A percentile compares a stretch with the other conserved stretches of the same genome.
phyloP scores from a whole-genome alignment of 1,140 invertebrate species.

The Drosophila malerkotliana region DNA sequence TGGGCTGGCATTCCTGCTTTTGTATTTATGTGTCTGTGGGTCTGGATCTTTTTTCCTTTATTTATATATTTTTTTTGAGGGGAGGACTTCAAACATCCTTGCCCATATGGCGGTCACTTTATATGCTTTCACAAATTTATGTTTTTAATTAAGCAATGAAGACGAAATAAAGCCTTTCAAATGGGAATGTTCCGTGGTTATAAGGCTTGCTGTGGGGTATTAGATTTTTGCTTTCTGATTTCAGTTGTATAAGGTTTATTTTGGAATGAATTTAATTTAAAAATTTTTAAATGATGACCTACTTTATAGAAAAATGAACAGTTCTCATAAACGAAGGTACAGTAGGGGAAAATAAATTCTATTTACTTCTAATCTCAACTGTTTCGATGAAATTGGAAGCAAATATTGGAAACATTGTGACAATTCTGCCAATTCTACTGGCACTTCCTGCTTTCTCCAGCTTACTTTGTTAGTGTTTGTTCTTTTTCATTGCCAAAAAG shows the following conservation, averaged over 20 bases:
- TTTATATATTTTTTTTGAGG: slow-evolving; percentile 17
- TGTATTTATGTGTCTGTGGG: slow-evolving; percentile 18
- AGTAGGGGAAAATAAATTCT: not conserved
- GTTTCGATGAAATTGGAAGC: not conserved
- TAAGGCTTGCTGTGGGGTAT: not conserved
- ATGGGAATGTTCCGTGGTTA: slow-evolving; percentile 30
- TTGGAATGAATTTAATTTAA: too few relatives aligned
- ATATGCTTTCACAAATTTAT: slow-evolving; percentile 50
- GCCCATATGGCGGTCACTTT: slow-evolving; percentile 54
- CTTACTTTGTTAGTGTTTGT: not conserved
- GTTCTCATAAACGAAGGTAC: not conserved
- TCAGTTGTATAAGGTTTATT: too few relatives aligned
- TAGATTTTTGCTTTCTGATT: not conserved
- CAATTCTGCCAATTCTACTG: not conserved
- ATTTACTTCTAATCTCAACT: not conserved
- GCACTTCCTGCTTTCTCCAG: slow-evolving; percentile 1
- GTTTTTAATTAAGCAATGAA: slow-evolving; percentile 63
- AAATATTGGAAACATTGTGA: not conserved
- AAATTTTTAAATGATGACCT: too few relatives aligned
- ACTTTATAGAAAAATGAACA: too few relatives aligned
- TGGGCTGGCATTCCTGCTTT: slow-evolving; percentile 32
- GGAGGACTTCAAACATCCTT: slow-evolving; percentile 28
- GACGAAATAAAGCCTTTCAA: slow-evolving; percentile 40
- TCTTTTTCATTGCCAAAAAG: not conserved
- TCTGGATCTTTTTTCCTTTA: slow-evolving; percentile 3